Evolutionary conservation across 2,797 vertebrate species (phyloP), one percentile per base, ranked within the genome.

Genomic region (Argyrosomus regius): DNA sequence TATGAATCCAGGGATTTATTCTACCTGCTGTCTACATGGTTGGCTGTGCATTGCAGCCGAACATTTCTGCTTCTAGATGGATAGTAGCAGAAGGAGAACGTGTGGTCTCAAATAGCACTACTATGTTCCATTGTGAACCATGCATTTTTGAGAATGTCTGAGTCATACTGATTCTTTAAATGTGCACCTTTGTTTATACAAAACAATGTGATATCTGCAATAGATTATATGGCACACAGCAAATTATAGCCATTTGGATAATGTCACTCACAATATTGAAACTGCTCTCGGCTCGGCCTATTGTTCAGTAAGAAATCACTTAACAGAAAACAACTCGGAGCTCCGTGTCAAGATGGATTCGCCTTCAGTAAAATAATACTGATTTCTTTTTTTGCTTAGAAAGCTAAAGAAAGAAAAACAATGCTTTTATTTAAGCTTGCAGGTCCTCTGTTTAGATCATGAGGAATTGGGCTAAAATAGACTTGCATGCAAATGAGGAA

Each of bases 221-320:
- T 60, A 61, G 16, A 80, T 72, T n/a, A 54, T 76, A 41, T 49
- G 48, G 26, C 76, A 18, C 7, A 13, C 26, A 22, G 63, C 31
- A 78, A 82, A 81, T 84, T 52, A 76, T 56, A 77, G 75, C 50
- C 20, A 72, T 77, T 72, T 87, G 28, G 41, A 67, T 75, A 26
- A 75, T 78, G 16, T 59, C 49, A 64, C 26, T 67, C 58, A 31
- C 12, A 66, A 22, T 67, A 78, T 65, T 56, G 54, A 45, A 72
- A 43, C 67, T 0, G 0, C 50, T 28, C 6, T 59, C 9, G 2
- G 49, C 45, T 75, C 9, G 0, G 52, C 53, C 53, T 63, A 48
- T 66, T 80, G 41, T 83, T 53, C 45, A 22, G 26, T 43, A 41
- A 45, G 49, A 58, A 39, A 48, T 56, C 31, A 31, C 46, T 63